Percentiles rank a stretch among this genome's conserved stretches.
phyloP scores from a whole-genome alignment of 2,888 invertebrate species.

The Agrochola lota region DNA sequence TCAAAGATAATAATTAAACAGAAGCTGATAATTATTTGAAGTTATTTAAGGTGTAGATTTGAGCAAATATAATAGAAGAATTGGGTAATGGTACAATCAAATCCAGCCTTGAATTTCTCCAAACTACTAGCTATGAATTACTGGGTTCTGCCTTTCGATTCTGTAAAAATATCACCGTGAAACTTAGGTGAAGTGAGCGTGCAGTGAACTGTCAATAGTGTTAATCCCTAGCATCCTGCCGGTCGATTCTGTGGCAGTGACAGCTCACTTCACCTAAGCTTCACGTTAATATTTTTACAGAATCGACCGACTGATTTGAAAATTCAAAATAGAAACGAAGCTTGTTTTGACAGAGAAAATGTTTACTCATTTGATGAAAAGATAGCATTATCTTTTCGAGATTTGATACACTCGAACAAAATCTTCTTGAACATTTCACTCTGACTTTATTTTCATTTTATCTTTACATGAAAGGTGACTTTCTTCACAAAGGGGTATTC shows the following conservation, averaged over 20 bases:
- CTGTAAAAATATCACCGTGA: no score
- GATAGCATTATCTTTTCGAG: conserved; percentile 42
- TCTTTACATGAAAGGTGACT: conserved; percentile 46
- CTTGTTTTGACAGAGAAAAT: conserved; percentile 24
- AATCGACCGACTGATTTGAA: no score
- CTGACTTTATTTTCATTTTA: conserved; percentile 28
- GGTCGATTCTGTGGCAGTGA: no score
- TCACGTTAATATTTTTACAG: no score
- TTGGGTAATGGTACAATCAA: conserved; percentile 11
- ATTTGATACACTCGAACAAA: conserved; percentile 39
- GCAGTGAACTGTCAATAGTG: no score
- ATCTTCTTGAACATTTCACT: conserved; percentile 21
- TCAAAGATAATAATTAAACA: conserved; percentile 29
- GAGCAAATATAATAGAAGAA: conserved; percentile 7
- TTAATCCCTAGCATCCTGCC: no score
- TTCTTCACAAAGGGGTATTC: conserved; percentile 54
- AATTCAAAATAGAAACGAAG: background rate
- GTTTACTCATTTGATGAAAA: conserved; percentile 17
- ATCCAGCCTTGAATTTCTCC: background rate
- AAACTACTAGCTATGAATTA: conserved; percentile 6
- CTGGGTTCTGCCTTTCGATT: no score
- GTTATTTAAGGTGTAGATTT: conserved; percentile 9
- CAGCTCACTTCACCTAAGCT: no score
- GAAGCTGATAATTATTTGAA: conserved; percentile 30
- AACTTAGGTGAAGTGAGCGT: no score